These are phyloP conservation scores for Syngnathus rostellatus DNA, from an alignment of 2,797 vertebrate species.

Conservation along the genomic window DNA sequence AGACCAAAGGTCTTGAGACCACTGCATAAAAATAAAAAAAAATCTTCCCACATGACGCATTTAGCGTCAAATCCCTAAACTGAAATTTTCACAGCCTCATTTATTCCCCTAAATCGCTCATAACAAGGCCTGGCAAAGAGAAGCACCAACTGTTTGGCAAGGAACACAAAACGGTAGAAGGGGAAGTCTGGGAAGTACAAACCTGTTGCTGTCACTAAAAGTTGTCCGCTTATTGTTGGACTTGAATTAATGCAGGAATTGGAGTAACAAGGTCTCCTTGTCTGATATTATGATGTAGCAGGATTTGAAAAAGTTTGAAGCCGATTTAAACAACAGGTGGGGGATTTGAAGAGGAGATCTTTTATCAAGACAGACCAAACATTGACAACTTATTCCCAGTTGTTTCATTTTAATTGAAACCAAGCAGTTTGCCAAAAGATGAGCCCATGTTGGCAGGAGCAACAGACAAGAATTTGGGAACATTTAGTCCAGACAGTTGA, in stretches of 20 bases:
- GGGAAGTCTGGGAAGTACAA: conserved; percentile 9
- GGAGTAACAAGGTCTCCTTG: conserved; percentile 34
- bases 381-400: conserved; percentile 11
- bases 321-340: background rate
- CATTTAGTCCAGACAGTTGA: conserved; percentile 1
- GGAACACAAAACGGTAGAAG: conserved; percentile 11
- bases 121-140: conserved; percentile 11
- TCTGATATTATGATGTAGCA: background rate
- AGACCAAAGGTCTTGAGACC: background rate
- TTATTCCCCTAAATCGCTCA: conserved; percentile 17
- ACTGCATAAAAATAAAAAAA: background rate
- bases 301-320: background rate
- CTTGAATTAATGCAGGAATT: conserved; percentile 6
- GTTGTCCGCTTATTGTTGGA: conserved; percentile 11
- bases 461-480: conserved; percentile 8
- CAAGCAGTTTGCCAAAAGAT: background rate
- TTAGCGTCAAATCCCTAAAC: background rate
- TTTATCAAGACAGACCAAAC: background rate
- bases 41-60: background rate
- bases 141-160: conserved; percentile 15
- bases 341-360: background rate
- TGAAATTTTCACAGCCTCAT: conserved; percentile 5
- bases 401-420: background rate
- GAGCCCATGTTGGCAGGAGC: background rate
- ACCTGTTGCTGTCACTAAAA: conserved; percentile 47